Conservation (phyloP, 1,140 invertebrate species). For the Scaptodrosophila lebanonensis region DNA sequence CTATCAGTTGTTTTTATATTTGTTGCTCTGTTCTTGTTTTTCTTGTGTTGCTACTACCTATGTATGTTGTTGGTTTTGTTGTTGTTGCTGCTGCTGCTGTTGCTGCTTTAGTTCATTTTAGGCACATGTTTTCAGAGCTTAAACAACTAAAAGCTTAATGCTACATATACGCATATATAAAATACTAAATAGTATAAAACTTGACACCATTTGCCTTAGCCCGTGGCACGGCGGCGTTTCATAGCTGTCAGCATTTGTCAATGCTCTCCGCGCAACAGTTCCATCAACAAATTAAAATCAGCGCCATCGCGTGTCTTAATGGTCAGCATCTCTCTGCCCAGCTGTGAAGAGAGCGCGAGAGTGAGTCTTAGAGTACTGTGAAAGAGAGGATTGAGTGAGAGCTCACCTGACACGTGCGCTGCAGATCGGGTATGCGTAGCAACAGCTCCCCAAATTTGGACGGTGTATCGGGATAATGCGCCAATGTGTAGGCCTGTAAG, state of each 20-base stretch:
- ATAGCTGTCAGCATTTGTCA: constrained; percentile 76
- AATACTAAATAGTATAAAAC: constrained; percentile 69
- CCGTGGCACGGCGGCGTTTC: constrained; percentile 12
- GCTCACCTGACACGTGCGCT: constrained; percentile 93
- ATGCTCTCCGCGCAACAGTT: constrained; percentile 94
- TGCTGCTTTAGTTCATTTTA: constrained; percentile 40
- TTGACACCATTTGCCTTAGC: constrained; percentile 16
- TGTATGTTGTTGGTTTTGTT: background rate
- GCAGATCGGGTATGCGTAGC: constrained; percentile 94
- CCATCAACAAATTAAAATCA: constrained; percentile 96
- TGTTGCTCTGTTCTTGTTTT: constrained; percentile 18
- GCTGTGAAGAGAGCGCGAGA: constrained; percentile 78
- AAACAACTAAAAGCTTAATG: constrained; percentile 46
- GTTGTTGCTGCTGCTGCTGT: constrained; percentile 6
- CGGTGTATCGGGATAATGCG: constrained; percentile 93
- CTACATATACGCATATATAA: constrained; percentile 47
- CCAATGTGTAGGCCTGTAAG: constrained; percentile 92
- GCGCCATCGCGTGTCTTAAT: constrained; percentile 91
- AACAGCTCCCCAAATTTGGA: constrained; percentile 97
- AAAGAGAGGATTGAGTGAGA: too few relatives aligned
- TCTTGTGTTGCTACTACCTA: constrained; percentile 28
- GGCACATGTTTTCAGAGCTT: constrained; percentile 72
- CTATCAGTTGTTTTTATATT: constrained; percentile 40
- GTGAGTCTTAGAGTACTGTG: background rate
- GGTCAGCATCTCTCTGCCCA: constrained; percentile 93